A percentile compares a stretch with the other conserved stretches of the same genome.
These are phyloP conservation scores for Lichenostomus cassidix DNA, from an alignment of 2,113 vertebrate species.

Conservation along the genomic window DNA sequence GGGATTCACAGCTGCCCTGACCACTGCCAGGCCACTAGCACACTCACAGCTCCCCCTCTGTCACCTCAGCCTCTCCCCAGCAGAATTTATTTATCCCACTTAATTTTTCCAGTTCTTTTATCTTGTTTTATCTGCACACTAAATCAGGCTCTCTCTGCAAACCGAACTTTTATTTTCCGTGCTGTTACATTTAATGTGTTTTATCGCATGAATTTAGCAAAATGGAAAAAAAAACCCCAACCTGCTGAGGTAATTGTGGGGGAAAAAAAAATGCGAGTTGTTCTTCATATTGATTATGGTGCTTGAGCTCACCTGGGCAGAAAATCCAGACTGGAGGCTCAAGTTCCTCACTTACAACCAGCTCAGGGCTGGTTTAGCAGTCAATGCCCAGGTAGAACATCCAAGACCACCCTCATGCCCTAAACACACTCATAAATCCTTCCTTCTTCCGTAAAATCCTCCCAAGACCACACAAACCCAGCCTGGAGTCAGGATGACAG, in stretches of 20 bases:
- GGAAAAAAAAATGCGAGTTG: neutral
- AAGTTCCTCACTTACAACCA: rapidly evolving
- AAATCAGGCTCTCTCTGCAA: conserved; percentile 2
- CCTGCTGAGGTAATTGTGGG: neutral
- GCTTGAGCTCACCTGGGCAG: neutral
- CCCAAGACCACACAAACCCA: neutral
- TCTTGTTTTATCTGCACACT: conserved; percentile 41
- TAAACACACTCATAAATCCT: neutral
- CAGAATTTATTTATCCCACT: neutral
- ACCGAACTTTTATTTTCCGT: conserved; percentile 42
- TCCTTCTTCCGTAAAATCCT: neutral
- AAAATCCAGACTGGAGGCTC: neutral
- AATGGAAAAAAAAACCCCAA: neutral
- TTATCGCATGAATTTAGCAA: conserved; percentile 29
- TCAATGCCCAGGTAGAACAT: neutral
- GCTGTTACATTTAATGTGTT: conserved; percentile 51
- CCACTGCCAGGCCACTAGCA: neutral
- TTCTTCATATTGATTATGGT: neutral
- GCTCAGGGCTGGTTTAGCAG: neutral
- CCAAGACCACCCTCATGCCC: neutral
- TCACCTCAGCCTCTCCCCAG: neutral
- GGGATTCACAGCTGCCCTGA: neutral
- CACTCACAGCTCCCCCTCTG: neutral
- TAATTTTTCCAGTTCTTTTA: conserved; percentile 37
- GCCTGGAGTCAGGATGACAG: neutral